Base-by-base conservation (phyloP, 2,797 vertebrate species). In the Selene dorsalis region DNA sequence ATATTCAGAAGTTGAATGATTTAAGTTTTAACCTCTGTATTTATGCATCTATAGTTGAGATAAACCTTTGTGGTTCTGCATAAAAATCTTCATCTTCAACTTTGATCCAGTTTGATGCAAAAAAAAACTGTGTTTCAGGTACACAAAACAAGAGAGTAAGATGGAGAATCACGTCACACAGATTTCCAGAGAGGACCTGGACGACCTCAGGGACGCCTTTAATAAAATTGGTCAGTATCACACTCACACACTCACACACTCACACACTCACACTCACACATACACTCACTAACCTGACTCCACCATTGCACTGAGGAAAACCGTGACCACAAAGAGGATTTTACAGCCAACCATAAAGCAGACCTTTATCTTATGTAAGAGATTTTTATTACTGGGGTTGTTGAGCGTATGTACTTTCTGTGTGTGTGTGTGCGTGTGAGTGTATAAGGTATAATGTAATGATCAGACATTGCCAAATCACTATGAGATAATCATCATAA, bases 131-230 rank as follows among this genome's bases (percentile, higher is more conserved):
- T 24, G n/a, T 87, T 82, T 59, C 48, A 80, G 92, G 79, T 79
- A 30, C 62, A 66, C 22, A 45, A 64, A 64, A 77, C 26, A 73
- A 74, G 71, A 20, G 67, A 68, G 76, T 32, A 75, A 85, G 28
- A 98, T 98, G 97, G 96, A 96, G 87, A 96, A 95, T 84, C 95
- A 94, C 2, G 60, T 96, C 76, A 98, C 96, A 6, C 97, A 97
- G 75, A 97, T 99, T 89, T 96, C 97, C 78, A 89, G 96, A 78
- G 98, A 98, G 30, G 96, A 98, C 82, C 95, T 99, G 83, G 96
- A 97, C 56, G 97, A 99, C 1, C 94, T 99, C 39, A 94, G 93
- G 83, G 97, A 97, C 80, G 98, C 98, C 18, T 99, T 99, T 77
- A 89, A 93, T 85, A 99, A 96, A 95, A 97, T 99, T 50, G 98